Conservation (phyloP, 2,888 invertebrate genomes). For the Drosophila demipolita region DNA sequence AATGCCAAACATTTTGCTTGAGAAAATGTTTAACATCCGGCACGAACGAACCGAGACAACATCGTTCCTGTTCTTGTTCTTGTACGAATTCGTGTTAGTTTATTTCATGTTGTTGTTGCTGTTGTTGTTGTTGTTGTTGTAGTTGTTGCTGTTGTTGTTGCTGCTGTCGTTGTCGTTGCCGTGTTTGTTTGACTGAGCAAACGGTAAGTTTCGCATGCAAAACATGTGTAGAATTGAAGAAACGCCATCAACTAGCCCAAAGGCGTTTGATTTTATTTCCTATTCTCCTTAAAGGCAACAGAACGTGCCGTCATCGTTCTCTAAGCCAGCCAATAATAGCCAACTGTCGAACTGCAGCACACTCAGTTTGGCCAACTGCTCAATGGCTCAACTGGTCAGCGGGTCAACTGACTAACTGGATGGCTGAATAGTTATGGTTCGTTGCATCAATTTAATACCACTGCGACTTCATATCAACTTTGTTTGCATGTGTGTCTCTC, state of each 20-base stretch:
- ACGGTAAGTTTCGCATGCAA: constrained; percentile 57
- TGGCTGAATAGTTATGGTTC: constrained; percentile 56
- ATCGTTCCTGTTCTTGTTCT: constrained; percentile 18
- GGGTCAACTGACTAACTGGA: constrained; percentile 8
- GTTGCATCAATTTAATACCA: constrained; percentile 69
- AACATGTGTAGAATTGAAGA: constrained; percentile 61
- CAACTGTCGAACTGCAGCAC: constrained; percentile 10
- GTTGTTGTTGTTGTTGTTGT: neutral
- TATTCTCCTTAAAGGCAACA: constrained; percentile 18
- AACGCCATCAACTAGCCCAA: constrained; percentile 51
- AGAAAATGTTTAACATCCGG: constrained; percentile 72
- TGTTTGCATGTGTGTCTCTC: neutral
- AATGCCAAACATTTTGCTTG: constrained; percentile 72
- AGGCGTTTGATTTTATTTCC: constrained; percentile 48
- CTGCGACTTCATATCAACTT: constrained; percentile 59
- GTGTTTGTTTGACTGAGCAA: constrained; percentile 41
- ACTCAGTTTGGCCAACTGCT: neutral
- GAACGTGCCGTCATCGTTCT: constrained; percentile 36
- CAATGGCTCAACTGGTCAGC: constrained; percentile 10
- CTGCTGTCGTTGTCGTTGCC: constrained; percentile 6
- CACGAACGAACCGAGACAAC: constrained; percentile 38
- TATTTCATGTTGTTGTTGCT: constrained; percentile 7
- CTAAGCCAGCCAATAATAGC: constrained; percentile 4
- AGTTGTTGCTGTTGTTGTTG: constrained; percentile 1
- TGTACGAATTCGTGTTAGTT: constrained; percentile 10